Conservation (phyloP, 2,113 vertebrate genomes). For the Cricetomys ansorgei region DNA sequence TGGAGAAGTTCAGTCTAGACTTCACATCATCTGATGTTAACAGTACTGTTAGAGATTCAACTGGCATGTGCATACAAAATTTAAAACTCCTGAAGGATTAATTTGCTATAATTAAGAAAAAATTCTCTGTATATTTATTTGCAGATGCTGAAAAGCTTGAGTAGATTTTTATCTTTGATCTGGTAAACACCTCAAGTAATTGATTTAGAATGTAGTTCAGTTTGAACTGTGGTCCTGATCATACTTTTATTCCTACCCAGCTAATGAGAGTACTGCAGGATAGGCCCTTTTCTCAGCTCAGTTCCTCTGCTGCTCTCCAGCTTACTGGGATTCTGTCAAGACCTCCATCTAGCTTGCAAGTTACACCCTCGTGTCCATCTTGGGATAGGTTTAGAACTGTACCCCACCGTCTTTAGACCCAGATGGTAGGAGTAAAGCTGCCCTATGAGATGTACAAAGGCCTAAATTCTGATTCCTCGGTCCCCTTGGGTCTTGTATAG, state of each 20-base stretch:
- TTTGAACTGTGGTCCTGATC: not conserved
- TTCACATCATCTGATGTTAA: not conserved
- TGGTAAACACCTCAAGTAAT: not conserved
- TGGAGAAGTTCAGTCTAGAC: constrained; percentile 19
- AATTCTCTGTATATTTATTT: not conserved
- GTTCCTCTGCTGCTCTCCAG: not conserved
- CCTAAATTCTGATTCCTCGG: not conserved
- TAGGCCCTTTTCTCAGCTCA: not conserved
- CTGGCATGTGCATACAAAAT: not conserved
- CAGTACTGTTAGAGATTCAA: constrained; percentile 2
- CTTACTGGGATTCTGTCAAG: not conserved
- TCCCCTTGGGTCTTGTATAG: not conserved
- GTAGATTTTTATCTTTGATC: not conserved
- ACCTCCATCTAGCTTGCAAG: not conserved
- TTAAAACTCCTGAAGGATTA: constrained; percentile 44
- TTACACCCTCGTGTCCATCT: not conserved
- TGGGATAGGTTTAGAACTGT: not conserved
- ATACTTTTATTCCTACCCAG: not conserved
- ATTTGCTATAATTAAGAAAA: constrained; percentile 14
- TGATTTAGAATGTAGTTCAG: constrained; percentile 10
- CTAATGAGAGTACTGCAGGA: not conserved
- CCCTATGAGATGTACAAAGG: not conserved
- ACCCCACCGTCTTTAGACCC: not conserved
- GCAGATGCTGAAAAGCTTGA: not conserved
- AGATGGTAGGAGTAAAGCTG: not conserved